Evolutionary conservation across 2,888 invertebrate species (phyloP).

Genomic region (Amaurobius ferox): DNA sequence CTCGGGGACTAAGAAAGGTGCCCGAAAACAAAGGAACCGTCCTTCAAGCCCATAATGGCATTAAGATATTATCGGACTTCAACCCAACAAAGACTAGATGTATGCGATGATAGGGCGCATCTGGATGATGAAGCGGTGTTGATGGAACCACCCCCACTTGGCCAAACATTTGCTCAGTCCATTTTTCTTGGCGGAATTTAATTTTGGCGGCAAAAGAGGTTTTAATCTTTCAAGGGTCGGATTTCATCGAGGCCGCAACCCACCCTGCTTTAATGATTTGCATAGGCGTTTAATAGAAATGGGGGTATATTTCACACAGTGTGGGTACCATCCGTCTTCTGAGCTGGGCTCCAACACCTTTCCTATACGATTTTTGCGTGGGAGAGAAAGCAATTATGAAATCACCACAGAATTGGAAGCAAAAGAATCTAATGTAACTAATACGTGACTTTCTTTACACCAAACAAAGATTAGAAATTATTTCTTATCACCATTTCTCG

Average conservation of each 20-base stretch:
- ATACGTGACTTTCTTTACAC: too few relatives aligned
- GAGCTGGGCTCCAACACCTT: not conserved
- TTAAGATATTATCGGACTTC: constrained; percentile 63
- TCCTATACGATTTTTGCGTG: not conserved
- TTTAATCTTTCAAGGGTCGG: constrained; percentile 4
- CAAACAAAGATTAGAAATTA: too few relatives aligned
- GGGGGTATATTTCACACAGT: not conserved
- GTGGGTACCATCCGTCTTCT: not conserved
- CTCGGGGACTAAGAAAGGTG: constrained; percentile 31
- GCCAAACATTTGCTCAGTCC: constrained; percentile 14
- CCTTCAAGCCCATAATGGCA: constrained; percentile 36
- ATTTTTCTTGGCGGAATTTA: constrained; percentile 5
- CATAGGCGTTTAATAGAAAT: constrained; percentile 10
- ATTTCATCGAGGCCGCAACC: not conserved
- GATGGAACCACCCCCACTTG: constrained; percentile 29
- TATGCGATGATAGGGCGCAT: not conserved
- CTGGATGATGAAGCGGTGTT: constrained; percentile 6
- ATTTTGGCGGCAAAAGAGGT: constrained; percentile 9
- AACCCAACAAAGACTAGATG: not conserved
- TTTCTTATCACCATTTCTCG: too few relatives aligned
- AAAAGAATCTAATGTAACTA: too few relatives aligned
- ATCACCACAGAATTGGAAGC: too few relatives aligned
- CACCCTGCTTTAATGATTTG: constrained; percentile 4
- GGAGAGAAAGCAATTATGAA: not conserved
- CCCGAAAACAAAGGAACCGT: constrained; percentile 27